These are phyloP conservation scores for Chiridota heheva DNA, from an alignment of 35 echinoderm and acorn worm species.

Conservation along the genomic window DNA sequence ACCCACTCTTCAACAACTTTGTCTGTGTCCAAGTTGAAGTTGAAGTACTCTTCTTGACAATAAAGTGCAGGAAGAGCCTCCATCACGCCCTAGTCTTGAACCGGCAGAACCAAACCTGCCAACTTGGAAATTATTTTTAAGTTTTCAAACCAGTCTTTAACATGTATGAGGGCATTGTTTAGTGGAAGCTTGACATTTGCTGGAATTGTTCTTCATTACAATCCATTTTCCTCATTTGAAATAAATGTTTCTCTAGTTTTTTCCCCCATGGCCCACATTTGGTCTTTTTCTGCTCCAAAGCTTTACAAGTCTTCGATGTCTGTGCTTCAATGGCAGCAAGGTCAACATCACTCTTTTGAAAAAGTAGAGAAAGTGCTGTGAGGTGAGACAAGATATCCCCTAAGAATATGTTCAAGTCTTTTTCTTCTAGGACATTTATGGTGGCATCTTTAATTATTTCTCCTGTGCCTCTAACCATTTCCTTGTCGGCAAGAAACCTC, in stretches of 20 bases:
- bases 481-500: slow-evolving; percentile 1
- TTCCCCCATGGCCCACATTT: neutral
- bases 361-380: neutral
- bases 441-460: neutral
- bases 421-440: neutral
- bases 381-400: slow-evolving; percentile 6
- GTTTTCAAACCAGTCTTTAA: no score
- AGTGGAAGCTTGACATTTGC: neutral
- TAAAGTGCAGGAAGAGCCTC: no score
- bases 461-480: neutral
- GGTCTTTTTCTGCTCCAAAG: neutral
- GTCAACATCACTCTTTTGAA: slow-evolving; percentile 10
- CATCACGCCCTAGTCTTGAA: no score
- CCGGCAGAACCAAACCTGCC: no score
- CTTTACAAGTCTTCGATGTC: neutral
- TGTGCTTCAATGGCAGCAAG: neutral
- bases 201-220: neutral
- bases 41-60: no score
- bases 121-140: no score
- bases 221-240: neutral
- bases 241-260: neutral
- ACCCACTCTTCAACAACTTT: no score
- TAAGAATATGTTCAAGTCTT: neutral
- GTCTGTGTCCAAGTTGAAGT: no score
- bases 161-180: neutral